These are phyloP conservation scores for Urocynchramus pylzowi DNA, from an alignment of 2,113 vertebrate species.

Conservation along the genomic window DNA sequence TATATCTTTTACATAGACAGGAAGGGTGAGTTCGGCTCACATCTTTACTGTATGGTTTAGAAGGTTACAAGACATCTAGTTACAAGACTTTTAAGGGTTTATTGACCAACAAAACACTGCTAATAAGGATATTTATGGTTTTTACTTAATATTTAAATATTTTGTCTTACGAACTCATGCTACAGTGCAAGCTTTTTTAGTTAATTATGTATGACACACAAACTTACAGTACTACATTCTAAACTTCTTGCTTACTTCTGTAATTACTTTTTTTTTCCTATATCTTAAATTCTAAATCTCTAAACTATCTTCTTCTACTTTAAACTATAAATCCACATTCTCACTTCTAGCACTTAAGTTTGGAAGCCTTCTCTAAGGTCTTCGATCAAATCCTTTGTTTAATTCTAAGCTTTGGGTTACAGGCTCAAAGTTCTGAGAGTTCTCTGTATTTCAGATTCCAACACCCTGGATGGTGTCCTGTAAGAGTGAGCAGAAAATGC, in stretches of 20 bases:
- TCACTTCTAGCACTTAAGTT: not conserved
- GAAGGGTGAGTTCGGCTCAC: not conserved
- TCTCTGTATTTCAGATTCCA: not conserved
- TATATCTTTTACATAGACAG: not conserved
- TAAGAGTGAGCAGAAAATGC: not conserved
- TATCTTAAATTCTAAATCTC: too few species aligned
- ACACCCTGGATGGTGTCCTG: not conserved
- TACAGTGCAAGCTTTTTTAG: not conserved
- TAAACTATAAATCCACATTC: not conserved
- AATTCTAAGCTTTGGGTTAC: not conserved
- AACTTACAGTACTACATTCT: not conserved
- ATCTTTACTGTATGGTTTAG: not conserved
- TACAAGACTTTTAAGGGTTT: not conserved
- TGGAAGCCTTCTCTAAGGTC: not conserved
- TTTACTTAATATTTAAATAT: not conserved
- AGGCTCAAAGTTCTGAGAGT: not conserved
- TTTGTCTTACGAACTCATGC: not conserved
- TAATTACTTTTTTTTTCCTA: not conserved
- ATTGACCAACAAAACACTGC: not conserved
- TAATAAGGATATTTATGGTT: not conserved
- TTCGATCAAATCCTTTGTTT: not conserved
- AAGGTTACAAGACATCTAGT: not conserved
- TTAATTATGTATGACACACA: not conserved
- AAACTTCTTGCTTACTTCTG: not conserved
- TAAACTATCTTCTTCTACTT: not conserved